Evolutionary conservation across 2,797 vertebrate species (phyloP).

Genomic region (Rhinichthys osculus): DNA sequence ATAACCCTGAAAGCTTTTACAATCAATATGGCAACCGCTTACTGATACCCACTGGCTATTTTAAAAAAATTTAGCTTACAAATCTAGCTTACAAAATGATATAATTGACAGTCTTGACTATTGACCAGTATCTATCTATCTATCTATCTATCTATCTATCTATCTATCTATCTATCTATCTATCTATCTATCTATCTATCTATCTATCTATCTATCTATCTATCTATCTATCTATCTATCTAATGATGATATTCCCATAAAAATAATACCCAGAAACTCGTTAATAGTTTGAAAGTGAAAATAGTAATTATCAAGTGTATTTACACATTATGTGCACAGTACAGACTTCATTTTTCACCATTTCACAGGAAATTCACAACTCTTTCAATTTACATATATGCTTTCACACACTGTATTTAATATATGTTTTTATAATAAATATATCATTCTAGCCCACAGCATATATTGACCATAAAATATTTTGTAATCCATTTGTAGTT

Average conservation of each 20-base stretch:
- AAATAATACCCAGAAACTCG: conserved; percentile 29
- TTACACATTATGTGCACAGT: conserved; percentile 55
- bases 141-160: not conserved
- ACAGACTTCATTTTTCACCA: conserved; percentile 37
- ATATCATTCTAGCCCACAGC: conserved; percentile 32
- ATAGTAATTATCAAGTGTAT: conserved; percentile 53
- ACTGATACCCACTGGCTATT: not conserved
- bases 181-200: not conserved
- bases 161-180: not conserved
- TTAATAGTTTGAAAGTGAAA: conserved; percentile 55
- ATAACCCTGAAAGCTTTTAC: conserved; percentile 16
- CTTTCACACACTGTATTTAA: conserved; percentile 27
- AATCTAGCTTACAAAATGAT: not conserved
- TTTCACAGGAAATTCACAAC: conserved; percentile 41
- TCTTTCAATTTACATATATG: conserved; percentile 35
- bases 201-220: not conserved
- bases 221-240: not conserved
- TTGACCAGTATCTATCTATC: not conserved
- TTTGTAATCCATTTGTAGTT: conserved; percentile 39
- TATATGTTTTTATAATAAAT: conserved; percentile 42
- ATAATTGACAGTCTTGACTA: not conserved
- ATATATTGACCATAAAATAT: conserved; percentile 38
- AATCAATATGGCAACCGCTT: not conserved
- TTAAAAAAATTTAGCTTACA: not conserved
- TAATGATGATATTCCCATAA: not conserved